phyloP scores from a whole-genome alignment of 1,140 invertebrate species.

The Hestina assimilis region DNA sequence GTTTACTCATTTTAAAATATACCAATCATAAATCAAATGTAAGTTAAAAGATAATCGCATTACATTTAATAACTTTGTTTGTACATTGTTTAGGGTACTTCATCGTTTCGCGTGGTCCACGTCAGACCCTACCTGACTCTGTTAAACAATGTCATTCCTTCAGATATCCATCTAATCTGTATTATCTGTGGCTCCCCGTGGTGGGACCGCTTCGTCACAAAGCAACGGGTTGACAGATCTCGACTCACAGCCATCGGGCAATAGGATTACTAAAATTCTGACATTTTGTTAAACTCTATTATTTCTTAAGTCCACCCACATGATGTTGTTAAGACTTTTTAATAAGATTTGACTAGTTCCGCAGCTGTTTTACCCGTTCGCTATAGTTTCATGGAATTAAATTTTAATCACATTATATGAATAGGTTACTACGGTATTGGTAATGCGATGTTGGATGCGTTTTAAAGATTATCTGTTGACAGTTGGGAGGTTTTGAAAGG shows the following conservation, averaged over 20 bases:
- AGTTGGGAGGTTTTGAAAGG: background rate
- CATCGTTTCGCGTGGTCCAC: conserved; percentile 35
- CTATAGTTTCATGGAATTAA: conserved; percentile 55
- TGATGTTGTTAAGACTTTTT: conserved; percentile 3
- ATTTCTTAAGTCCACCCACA: conserved; percentile 36
- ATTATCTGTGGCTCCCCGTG: conserved; percentile 68
- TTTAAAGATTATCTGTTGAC: background rate
- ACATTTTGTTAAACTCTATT: conserved; percentile 37
- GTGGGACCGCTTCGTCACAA: conserved; percentile 66
- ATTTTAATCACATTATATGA: conserved; percentile 55
- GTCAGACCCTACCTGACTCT: conserved; percentile 51
- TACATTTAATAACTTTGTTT: conserved; percentile 70
- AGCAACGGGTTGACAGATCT: conserved; percentile 76
- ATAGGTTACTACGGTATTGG: background rate
- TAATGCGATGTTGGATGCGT: background rate
- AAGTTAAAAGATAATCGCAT: conserved; percentile 66
- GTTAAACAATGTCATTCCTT: conserved; percentile 68
- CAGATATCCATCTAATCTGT: conserved; percentile 73
- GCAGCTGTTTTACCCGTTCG: conserved; percentile 42
- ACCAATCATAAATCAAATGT: too few relatives aligned
- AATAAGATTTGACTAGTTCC: conserved; percentile 33
- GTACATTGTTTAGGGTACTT: conserved; percentile 63
- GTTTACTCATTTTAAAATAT: too few relatives aligned
- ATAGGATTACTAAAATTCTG: conserved; percentile 67
- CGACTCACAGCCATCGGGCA: conserved; percentile 53